Evolutionary conservation across 2,797 vertebrate species (phyloP).

Genomic region (Anguilla pacifica): DNA sequence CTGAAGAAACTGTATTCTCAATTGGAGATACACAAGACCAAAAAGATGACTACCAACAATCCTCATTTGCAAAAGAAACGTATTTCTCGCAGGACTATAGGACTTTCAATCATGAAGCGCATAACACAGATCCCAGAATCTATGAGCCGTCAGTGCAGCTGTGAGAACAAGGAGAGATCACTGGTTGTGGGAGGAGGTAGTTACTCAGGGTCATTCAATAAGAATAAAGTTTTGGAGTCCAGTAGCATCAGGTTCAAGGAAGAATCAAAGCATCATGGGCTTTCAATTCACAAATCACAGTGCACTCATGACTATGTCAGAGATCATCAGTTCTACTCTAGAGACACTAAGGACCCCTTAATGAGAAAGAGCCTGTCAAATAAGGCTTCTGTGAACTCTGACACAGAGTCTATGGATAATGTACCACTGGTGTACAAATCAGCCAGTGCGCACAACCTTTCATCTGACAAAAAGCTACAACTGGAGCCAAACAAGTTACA

Average conservation of each 20-base stretch:
- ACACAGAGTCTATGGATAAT: conserved; percentile 75
- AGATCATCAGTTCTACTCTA: conserved; percentile 44
- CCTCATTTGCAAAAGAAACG: conserved; percentile 88
- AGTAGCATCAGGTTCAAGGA: conserved; percentile 64
- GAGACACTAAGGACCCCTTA: conserved; percentile 52
- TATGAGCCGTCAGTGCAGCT: conserved; percentile 74
- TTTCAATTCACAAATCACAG: conserved; percentile 71
- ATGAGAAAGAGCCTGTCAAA: conserved; percentile 61
- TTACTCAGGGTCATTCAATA: conserved; percentile 68
- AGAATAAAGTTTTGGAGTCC: conserved; percentile 48
- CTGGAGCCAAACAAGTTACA: conserved; percentile 74
- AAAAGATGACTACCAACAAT: conserved; percentile 88
- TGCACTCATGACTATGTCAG: conserved; percentile 69
- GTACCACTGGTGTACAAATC: conserved; percentile 83
- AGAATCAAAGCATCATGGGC: conserved; percentile 59
- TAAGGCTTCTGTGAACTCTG: conserved; percentile 63
- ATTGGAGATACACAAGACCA: conserved; percentile 87
- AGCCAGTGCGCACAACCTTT: conserved; percentile 87
- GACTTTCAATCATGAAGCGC: conserved; percentile 80
- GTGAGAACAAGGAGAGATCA: conserved; percentile 73
- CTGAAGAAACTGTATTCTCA: conserved; percentile 93
- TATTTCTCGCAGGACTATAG: conserved; percentile 76
- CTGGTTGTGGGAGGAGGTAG: conserved; percentile 56
- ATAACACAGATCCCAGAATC: conserved; percentile 80
- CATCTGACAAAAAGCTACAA: conserved; percentile 71